These are phyloP conservation scores for Pangasius mekongensis DNA, from an alignment of 2,797 vertebrate genomes.

Conservation along the genomic window DNA sequence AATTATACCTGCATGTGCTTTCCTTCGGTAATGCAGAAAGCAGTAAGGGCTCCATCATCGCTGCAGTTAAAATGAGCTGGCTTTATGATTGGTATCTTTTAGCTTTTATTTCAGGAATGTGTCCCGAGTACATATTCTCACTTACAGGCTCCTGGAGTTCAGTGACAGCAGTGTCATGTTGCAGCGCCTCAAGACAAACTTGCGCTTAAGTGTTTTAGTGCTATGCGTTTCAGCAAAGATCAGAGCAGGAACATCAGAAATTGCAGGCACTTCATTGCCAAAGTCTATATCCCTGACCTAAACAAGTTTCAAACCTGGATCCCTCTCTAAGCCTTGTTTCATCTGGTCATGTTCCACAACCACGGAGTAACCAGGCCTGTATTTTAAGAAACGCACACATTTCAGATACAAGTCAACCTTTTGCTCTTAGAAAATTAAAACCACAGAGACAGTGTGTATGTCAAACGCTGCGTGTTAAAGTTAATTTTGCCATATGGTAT, in stretches of 20 bases:
- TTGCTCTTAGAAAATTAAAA: neutral
- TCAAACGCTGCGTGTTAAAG: neutral
- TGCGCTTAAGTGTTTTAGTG: neutral
- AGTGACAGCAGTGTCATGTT: slow-evolving; percentile 27
- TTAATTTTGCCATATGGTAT: neutral
- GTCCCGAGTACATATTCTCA: slow-evolving; percentile 3
- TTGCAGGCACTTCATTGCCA: neutral
- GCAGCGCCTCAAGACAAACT: neutral
- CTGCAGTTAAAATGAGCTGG: neutral
- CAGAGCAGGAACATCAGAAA: neutral
- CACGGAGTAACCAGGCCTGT: neutral
- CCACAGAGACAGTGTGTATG: neutral
- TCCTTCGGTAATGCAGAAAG: neutral
- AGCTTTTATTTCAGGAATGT: slow-evolving; percentile 18
- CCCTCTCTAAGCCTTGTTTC: neutral
- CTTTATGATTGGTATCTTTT: neutral
- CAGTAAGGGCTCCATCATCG: neutral
- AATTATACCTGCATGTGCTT: neutral
- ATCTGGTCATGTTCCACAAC: neutral
- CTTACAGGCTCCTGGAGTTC: slow-evolving; percentile 14
- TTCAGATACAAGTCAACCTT: neutral
- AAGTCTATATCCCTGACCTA: neutral
- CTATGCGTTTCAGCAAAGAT: neutral
- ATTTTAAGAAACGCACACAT: neutral
- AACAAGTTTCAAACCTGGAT: neutral